phyloP scores from a whole-genome alignment of 2,888 invertebrate genomes.

The Pollenia labialis region DNA sequence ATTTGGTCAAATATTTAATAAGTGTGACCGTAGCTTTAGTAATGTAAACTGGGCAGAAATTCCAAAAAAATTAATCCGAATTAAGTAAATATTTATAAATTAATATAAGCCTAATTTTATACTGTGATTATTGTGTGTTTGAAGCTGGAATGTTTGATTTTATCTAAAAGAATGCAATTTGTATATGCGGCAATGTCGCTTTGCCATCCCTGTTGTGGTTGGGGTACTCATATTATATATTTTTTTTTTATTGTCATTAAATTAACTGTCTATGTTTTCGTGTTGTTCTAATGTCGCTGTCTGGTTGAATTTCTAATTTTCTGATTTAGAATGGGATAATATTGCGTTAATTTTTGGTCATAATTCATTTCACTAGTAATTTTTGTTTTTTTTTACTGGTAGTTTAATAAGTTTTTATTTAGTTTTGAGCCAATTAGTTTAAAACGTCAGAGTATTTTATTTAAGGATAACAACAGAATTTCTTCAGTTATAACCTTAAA shows the following conservation, averaged over 20 bases:
- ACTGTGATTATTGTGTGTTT: no score
- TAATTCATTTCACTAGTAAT: slow-evolving; percentile 18
- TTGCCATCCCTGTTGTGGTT: neutral
- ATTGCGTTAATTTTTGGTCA: slow-evolving; percentile 27
- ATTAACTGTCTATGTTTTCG: slow-evolving; percentile 37
- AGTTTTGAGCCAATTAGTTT: slow-evolving; percentile 37
- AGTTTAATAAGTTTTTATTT: slow-evolving; percentile 1
- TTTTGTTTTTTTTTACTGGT: neutral
- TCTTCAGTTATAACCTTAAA: no score
- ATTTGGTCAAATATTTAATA: no score
- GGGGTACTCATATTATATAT: slow-evolving; percentile 26
- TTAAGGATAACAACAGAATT: no score
- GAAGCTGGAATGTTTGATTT: no score
- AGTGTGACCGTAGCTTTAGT: no score
- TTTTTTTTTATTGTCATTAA: slow-evolving; percentile 47
- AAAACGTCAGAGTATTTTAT: slow-evolving; percentile 25
- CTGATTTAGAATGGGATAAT: slow-evolving; percentile 3
- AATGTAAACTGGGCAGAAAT: no score
- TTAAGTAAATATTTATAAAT: no score
- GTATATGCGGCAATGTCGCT: no score
- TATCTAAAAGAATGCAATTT: no score
- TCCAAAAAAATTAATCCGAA: no score
- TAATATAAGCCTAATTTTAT: no score
- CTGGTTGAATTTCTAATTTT: neutral
- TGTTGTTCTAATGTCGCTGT: neutral